A percentile compares a stretch with the other conserved stretches of the same genome.
These are phyloP conservation scores for Ochotona curzoniae DNA, from an alignment of 2,113 vertebrate species.

Conservation along the genomic window DNA sequence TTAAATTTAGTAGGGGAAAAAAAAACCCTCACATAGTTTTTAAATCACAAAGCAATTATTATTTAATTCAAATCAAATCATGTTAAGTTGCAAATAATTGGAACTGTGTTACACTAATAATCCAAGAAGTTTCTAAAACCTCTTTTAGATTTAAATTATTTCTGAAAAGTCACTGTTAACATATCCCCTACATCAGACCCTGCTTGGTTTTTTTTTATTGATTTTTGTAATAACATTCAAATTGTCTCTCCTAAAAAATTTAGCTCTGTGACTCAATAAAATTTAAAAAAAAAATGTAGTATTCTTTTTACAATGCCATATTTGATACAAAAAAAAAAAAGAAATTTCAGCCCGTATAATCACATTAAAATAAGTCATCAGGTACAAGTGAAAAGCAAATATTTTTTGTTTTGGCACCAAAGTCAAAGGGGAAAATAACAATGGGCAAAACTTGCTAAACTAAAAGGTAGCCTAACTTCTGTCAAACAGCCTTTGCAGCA, in stretches of 20 bases:
- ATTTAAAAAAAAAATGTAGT: not conserved
- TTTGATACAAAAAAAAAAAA: not conserved
- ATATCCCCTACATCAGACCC: not conserved
- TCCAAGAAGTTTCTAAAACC: constrained; percentile 26
- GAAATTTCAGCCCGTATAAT: not conserved
- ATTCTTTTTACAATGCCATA: constrained; percentile 36
- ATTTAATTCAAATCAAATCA: constrained; percentile 54
- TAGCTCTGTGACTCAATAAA: constrained; percentile 42
- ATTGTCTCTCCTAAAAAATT: constrained; percentile 46
- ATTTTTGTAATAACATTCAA: constrained; percentile 49
- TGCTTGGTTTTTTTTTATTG: not conserved
- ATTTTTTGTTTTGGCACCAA: constrained; percentile 45
- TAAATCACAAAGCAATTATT: constrained; percentile 54
- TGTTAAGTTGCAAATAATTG: not conserved
- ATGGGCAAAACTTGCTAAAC: not conserved
- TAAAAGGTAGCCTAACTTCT: not conserved
- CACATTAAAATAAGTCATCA: constrained; percentile 28
- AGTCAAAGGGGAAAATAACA: constrained; percentile 27
- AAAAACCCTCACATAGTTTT: not conserved
- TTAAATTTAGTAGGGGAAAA: constrained; percentile 45
- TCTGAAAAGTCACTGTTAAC: constrained; percentile 19
- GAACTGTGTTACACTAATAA: constrained; percentile 21
- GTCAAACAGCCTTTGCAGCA: not conserved
- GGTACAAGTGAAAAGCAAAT: constrained; percentile 9
- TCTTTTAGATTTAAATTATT: constrained; percentile 27